Base-by-base conservation (phyloP, 2,888 invertebrate species). In the Thysanoteuthis rhombus region DNA sequence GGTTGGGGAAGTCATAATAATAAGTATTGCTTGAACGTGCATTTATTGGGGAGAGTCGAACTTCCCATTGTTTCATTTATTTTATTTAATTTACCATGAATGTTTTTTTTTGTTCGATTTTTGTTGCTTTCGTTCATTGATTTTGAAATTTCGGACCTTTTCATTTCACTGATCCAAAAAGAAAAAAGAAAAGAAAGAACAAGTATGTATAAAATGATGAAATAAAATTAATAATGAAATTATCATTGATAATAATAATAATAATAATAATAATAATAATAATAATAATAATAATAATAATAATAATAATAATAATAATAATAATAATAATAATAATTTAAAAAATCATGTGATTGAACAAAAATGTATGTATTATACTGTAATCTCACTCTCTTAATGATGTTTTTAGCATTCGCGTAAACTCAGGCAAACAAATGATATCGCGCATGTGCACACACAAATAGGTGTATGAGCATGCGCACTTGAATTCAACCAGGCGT, bases 101-200 rank as follows among this genome's bases (percentile, higher is more conserved):
- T 75, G 2, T n/a, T 4, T 75, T 75, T 75, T 12, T 75, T n/a
- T 75, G 75, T 75, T 75, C 75, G n/a, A 75, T 75, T 75, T 75
- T 75, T 75, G 75, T 75, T 75, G 75, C n/a, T 75, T 75, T 75
- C 75, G 75, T 75, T 75, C n/a, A 75, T 75, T n/a, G n/a, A 75
- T 75, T 58, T 58, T 58, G 25, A 32, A 32, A 75, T n/a, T n/a
- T 36, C n/a, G 75, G n/a, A 75, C n/a, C n/a, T 12, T 75, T 75
- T n/a, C n/a, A 75, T 16, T 75, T 1, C 16, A 75, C 75, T n/a
- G 75, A 16, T 16, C 75, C 75, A 75, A 75, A 16, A 75, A 16
- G 16, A n/a, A 75, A 32, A 32, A 58, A 16, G 36, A 10, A n/a
- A 36, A 75, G 3, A 36, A 75, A 25, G 4, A 16, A 75, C 3